Conservation (phyloP, 2,888 invertebrate species). For the Tetheella fluctuosa region DNA sequence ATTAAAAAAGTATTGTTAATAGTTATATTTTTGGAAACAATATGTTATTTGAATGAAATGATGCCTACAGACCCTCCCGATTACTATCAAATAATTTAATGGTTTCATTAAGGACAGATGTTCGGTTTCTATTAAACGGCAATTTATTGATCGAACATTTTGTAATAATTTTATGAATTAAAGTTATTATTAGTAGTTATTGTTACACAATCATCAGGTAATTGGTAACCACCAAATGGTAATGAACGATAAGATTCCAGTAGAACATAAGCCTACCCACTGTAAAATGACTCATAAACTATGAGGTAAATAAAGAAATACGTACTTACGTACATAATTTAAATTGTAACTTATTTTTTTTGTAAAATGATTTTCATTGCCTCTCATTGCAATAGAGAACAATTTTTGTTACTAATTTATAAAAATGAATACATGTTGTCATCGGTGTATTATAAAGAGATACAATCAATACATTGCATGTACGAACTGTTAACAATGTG, state of each 20-base stretch:
- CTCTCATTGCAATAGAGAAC: no score
- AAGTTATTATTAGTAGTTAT: slow-evolving; percentile 21
- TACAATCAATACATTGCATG: slow-evolving; percentile 27
- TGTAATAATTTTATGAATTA: slow-evolving; percentile 29
- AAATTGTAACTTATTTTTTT: no score
- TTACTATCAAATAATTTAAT: slow-evolving; percentile 52
- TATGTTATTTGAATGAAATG: not conserved
- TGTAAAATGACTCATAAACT: no score
- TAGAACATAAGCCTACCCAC: no score
- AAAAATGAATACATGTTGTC: slow-evolving; percentile 5
- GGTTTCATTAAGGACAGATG: slow-evolving; percentile 65
- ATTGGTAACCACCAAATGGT: no score
- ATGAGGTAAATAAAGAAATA: no score
- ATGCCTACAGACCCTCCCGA: slow-evolving; percentile 38
- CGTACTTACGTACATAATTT: no score
- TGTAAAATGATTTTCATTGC: no score
- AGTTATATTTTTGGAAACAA: not conserved
- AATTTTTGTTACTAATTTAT: not conserved
- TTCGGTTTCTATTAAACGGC: slow-evolving; percentile 53
- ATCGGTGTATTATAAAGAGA: slow-evolving; percentile 4
- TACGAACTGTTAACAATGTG: slow-evolving; percentile 6
- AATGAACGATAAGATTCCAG: no score
- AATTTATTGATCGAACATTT: slow-evolving; percentile 46
- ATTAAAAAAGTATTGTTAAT: no score
- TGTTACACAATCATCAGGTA: no score